Base-by-base conservation (phyloP, 1,140 invertebrate genomes). In the Drosophila aff. region DNA sequence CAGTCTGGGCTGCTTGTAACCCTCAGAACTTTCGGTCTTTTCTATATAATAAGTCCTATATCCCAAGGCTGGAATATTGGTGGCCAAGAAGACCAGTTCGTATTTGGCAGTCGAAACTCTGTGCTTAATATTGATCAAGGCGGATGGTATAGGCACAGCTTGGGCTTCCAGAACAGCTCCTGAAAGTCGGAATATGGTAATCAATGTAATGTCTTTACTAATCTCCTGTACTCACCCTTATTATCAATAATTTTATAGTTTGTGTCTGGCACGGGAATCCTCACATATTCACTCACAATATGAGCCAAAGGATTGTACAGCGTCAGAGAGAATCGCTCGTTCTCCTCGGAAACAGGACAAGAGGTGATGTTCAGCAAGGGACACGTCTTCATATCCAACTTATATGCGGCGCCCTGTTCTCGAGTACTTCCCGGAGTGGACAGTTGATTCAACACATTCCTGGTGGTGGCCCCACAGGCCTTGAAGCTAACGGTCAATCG, bases 231-330 rank as follows among this genome's bases (percentile, higher is more conserved):
- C 11, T 23, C 23, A 96, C 84, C 71, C 93, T 92, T 46, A 49
- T 94, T 94, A 93, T 96, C 96, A 18, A 93, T 93, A 6, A 98
- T 95, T 3, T 83, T 89, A 86, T 96, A 98, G 7, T 93, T 92
- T 11, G 92, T 89, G 46, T 93, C 94, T 2, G 91, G 68, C 4
- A 97, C 95, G 0, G 98, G 97, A 5, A 98, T 43, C 33, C 96
- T 94, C 11, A 98, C 93, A 82, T 95, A 95, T 53, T 95, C 93
- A 33, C 94, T 94, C 0, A 96, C 94, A 26, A 93, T 87, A 23
- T 95, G 94, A 57, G 95, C 96, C 6, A 97, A 85, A 0, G 98
- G 97, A 93, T 99, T 99, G 92, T 97, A 98, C 7, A 98, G 90
- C 1, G 96, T 95, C 0, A 97, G 93, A 0, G 96, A 91, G 74